Evolutionary conservation across 92 coral and sea anemone genomes (phyloP), one percentile per base, ranked within the genome.

Genomic region (Phenganax stokvisi): DNA sequence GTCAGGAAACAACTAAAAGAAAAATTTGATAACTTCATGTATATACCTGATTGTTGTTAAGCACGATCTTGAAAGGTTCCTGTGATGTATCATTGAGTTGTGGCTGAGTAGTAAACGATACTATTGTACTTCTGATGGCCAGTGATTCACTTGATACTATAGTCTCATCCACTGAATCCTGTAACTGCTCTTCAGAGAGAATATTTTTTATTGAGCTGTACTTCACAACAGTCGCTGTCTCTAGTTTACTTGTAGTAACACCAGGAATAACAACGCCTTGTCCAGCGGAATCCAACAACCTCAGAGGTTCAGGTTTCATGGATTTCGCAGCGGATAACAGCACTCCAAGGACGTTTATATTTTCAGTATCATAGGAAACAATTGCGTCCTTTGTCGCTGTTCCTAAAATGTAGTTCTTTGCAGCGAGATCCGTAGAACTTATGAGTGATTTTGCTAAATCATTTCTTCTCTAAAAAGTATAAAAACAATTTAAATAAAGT

Each of bases 11-110:
- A 37, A 20, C 47, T 1, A 37, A 1, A 37, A 37, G 3, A 37
- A 37, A 37, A 37, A 5, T 5, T 37, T 37, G 47, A 37, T 37
- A 1, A 37, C 5, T 37, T 37, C 47, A 37, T 37, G 47, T 29
- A 11, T 29, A 10, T 64, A 79, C 83, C 83, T 79, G 83, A 62
- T 79, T 79, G 31, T 79, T 79, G 10, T 79, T 58, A 0, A 79
- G 60, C 4, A 65, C 53, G 28, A 79, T 63, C 64, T 51, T 79
- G 30, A 79, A 79, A 30, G 83, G 83, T 16, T 79, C 74, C 47
- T 56, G 30, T 7, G 56, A 0, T 31, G 71, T 57, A 10, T n/a
- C 25, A 30, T 62, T 47, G 15, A 78, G 25, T 37, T 52, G 27
- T 10, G 83, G 83, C 17, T 63, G 15, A 6, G 83, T 79, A 15